These are phyloP conservation scores for Steinernema carpocapsae DNA, from an alignment of 2,888 invertebrate species.

Conservation along the genomic window DNA sequence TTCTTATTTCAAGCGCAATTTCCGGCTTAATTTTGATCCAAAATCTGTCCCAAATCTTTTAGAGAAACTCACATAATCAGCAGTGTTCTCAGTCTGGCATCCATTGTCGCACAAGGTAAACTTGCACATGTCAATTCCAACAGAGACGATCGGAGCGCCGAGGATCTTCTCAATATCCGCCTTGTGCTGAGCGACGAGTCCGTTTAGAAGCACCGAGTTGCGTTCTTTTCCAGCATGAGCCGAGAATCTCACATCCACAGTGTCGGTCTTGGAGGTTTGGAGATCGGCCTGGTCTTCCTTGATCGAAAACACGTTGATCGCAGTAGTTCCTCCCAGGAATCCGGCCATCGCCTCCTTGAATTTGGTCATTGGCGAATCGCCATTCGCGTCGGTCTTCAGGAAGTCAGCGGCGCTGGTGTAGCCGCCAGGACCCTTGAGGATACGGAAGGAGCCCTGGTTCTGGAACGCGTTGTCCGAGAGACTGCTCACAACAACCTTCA, in stretches of 20 bases:
- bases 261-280: constrained; percentile 55
- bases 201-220: constrained; percentile 90
- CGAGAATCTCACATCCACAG: constrained; percentile 65
- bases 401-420: constrained; percentile 55
- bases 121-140: constrained; percentile 80
- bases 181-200: constrained; percentile 88
- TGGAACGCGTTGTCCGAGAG: constrained; percentile 93
- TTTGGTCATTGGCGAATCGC: constrained; percentile 46
- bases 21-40: no score
- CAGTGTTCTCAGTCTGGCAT: constrained; percentile 62
- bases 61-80: constrained; percentile 52
- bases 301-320: constrained; percentile 95
- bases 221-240: constrained; percentile 79
- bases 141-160: constrained; percentile 70
- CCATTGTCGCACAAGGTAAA: constrained; percentile 67
- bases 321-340: constrained; percentile 74
- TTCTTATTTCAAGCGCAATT: no score
- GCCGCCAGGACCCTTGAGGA: constrained; percentile 55
- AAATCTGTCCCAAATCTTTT: neutral
- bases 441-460: constrained; percentile 72
- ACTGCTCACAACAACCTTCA: constrained; percentile 89
- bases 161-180: constrained; percentile 76
- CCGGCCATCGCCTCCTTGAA: constrained; percentile 77
- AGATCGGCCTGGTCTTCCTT: constrained; percentile 73
- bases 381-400: constrained; percentile 44